Evolutionary conservation across 37 sponge, comb jelly and placozoan genomes (phyloP), one percentile per base, ranked within the genome.

Genomic region (Diacarnus erythraeanus): DNA sequence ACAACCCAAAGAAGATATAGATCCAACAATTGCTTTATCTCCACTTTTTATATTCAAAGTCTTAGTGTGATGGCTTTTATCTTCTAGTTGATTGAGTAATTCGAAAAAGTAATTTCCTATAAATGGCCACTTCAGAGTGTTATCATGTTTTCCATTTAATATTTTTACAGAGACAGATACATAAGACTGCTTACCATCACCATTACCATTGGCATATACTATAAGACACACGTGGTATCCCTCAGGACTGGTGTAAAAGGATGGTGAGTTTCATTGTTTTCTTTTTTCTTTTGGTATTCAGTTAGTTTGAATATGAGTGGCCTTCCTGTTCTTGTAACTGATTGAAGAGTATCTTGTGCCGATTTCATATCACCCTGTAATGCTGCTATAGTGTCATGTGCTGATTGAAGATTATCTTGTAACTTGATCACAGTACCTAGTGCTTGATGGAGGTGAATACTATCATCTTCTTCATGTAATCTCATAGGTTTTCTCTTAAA

Each of bases 141-240:
- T 38, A 39, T 80, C 81, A 34, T 80, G 47, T 35, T 56, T 39
- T 72, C 81, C 81, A 17, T 36, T 57, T 70, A 80, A 68, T 27
- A 80, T 29, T 26, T 38, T 38, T 18, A n/a, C 42, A 54, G 42
- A 71, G 38, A 80, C 73, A 21, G 72, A 80, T 43, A 54, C 51
- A 47, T 47, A 12, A 15, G 51, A 15, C 6, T 12, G 10, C 9
- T 34, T n/a, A 12, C 51, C 51, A 47, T 47, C 51, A 36, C 73
- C 73, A 58, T 59, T 33, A 1, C 81, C 81, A 80, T 71, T 71
- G 2, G 81, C 38, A 33, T 59, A 23, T 10, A 80, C 72, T 34
- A 33, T 37, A 18, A 80, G 21, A 72, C 63, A 71, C 73, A 80
- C 58, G 41, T 80, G 69, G 73, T 80, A 80, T 15, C 81, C 81